Percentiles rank a stretch among this genome's conserved stretches.
These are phyloP conservation scores for Drosophila anomelani DNA, from an alignment of 2,888 invertebrate species.

Conservation along the genomic window DNA sequence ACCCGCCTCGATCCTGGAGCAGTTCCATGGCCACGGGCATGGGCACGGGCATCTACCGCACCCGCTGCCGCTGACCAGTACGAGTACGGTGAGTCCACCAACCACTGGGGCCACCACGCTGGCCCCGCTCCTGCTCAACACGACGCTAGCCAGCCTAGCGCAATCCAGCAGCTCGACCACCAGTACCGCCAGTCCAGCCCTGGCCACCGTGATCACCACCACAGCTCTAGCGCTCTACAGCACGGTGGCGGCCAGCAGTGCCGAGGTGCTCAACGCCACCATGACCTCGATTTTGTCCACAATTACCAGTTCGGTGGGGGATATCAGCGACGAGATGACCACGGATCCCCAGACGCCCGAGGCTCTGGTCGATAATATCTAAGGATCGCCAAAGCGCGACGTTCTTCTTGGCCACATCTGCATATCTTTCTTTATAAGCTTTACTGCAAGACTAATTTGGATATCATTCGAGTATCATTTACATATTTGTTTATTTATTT, in stretches of 20 bases:
- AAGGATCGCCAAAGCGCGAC: constrained; percentile 27
- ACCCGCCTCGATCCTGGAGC: constrained; percentile 73
- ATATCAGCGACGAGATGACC: constrained; percentile 71
- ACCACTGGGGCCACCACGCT: constrained; percentile 46
- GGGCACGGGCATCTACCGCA: constrained; percentile 47
- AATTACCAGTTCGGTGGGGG: constrained; percentile 66
- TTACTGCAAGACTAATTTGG: not conserved
- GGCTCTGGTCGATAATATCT: constrained; percentile 76
- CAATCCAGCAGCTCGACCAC: constrained; percentile 58
- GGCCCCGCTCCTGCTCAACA: constrained; percentile 57
- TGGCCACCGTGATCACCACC: constrained; percentile 57
- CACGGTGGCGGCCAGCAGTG: constrained; percentile 68
- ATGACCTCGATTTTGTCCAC: constrained; percentile 75
- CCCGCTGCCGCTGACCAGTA: constrained; percentile 55
- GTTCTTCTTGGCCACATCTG: constrained; percentile 13
- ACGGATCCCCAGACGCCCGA: constrained; percentile 81
- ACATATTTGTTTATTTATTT: not conserved
- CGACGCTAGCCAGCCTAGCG: constrained; percentile 48
- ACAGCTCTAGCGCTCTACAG: constrained; percentile 73
- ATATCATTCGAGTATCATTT: not conserved
- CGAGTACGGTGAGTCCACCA: constrained; percentile 41
- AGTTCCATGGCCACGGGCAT: constrained; percentile 58
- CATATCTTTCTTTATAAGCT: not conserved
- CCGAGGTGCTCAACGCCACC: constrained; percentile 77
- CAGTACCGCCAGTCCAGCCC: constrained; percentile 34